These are phyloP conservation scores for Silurus glanis DNA, from an alignment of 2,113 vertebrate genomes.

Conservation along the genomic window DNA sequence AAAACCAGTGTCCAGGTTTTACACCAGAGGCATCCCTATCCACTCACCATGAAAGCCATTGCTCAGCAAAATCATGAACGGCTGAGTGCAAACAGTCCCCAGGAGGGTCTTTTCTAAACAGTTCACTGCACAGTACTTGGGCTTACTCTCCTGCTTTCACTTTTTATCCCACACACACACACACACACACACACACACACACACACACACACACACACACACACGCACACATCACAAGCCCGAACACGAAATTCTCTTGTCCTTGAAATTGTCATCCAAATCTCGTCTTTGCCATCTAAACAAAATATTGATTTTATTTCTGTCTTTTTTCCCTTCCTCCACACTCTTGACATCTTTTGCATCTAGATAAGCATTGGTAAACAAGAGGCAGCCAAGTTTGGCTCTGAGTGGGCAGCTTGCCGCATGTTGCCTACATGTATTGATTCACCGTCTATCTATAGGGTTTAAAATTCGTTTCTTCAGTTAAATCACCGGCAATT, in stretches of 20 bases:
- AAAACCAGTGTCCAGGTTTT: slow-evolving; percentile 40
- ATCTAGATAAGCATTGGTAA: slow-evolving; percentile 47
- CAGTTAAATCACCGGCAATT: slow-evolving; percentile 20
- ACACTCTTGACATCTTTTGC: slow-evolving; percentile 31
- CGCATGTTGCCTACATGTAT: slow-evolving; percentile 22
- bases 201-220: slow-evolving; percentile 3
- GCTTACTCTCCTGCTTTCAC: slow-evolving; percentile 37
- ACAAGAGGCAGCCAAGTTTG: slow-evolving; percentile 53
- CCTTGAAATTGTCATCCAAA: slow-evolving; percentile 42
- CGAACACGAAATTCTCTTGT: slow-evolving; percentile 17
- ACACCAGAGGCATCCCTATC: slow-evolving; percentile 31
- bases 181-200: neutral
- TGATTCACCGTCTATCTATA: slow-evolving; percentile 34
- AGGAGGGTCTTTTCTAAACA: slow-evolving; percentile 64
- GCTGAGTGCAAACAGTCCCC: slow-evolving; percentile 65
- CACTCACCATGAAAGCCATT: slow-evolving; percentile 46
- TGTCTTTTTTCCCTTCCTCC: neutral
- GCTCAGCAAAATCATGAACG: slow-evolving; percentile 53
- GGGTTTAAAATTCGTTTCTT: slow-evolving; percentile 4
- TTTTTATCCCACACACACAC: neutral
- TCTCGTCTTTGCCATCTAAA: slow-evolving; percentile 32
- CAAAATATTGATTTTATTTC: slow-evolving; percentile 49
- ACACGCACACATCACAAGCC: neutral
- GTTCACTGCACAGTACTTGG: slow-evolving; percentile 59
- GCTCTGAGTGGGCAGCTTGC: slow-evolving; percentile 35